Evolutionary conservation across 2,113 vertebrate species (phyloP), one percentile per base, ranked within the genome.

Genomic region (Ondatra zibethicus): DNA sequence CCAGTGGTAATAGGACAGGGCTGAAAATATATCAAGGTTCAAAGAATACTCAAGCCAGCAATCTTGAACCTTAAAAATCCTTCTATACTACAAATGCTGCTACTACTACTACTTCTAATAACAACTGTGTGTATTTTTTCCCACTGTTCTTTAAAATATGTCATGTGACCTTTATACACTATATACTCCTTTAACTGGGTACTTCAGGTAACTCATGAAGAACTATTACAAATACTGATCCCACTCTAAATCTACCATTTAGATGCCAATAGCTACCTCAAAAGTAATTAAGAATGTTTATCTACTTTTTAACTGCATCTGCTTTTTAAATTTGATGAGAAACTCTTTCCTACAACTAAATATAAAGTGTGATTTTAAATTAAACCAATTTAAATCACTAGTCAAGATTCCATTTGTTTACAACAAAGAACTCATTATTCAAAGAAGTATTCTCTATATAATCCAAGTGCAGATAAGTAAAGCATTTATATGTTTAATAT

Each of bases 321-420:
- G 89, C 39, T 92, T 92, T 95, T 88, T 50, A 1, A 55, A 93
- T 84, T 88, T 36, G 52, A 90, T 66, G 19, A 91, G 63, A 61
- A 92, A 94, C 66, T 88, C 91, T 84, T 47, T 2, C 31, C 42
- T 45, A 55, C 33, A 93, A 45, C 76, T 31, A 93, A 2, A 88
- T 82, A 61, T 39, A 82, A 95, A 91, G 66, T 78, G 36, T 91
- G 5, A 29, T 86, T 92, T 87, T 94, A 23, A 82, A 95, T 77
- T 94, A 23, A 68, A 80, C n/a, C 31, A 90, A 78, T 72, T 81
- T 86, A 87, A 94, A 85, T 52, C 63, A 96, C 27, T 63, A 93
- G 7, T 88, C 68, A 93, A 77, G 13, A 97, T 45, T 27, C 36
- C 23, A 86, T 86, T 58, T 89, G 45, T 78, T 93, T 93, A 93